phyloP scores from a whole-genome alignment of 2,113 vertebrate genomes.

The Pituophis catenifer region DNA sequence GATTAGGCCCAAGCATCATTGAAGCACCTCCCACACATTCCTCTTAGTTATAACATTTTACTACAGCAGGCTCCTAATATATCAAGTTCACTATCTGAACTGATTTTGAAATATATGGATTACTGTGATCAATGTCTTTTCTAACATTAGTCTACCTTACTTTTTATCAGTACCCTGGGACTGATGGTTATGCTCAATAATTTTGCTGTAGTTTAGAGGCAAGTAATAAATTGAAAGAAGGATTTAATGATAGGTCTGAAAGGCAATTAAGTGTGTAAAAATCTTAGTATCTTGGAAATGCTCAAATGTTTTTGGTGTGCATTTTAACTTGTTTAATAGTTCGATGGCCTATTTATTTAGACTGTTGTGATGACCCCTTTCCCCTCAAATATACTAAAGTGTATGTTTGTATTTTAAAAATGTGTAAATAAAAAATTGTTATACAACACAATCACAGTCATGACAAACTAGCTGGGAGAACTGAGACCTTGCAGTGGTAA shows the following conservation, averaged over 20 bases:
- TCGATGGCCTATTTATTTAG: neutral
- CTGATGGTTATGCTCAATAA: neutral
- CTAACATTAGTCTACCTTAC: neutral
- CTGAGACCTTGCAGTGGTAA: neutral
- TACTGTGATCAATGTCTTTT: neutral
- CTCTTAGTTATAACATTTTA: neutral
- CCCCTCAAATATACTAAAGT: conserved; percentile 1
- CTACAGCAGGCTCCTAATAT: neutral
- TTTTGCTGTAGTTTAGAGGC: neutral
- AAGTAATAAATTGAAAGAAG: conserved; percentile 23
- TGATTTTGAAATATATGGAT: neutral
- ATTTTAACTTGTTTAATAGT: neutral
- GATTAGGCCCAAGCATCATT: neutral
- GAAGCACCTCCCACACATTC: neutral
- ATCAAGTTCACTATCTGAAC: neutral
- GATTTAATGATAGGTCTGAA: neutral
- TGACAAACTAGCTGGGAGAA: neutral
- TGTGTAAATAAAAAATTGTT: too few relatives aligned
- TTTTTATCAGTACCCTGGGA: conserved; percentile 5
- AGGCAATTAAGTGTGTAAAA: neutral
- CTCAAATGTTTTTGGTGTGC: neutral
- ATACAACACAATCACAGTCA: neutral
- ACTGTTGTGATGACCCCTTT: conserved; percentile 11
- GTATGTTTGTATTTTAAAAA: too few relatives aligned
- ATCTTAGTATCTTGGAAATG: neutral